Percentiles rank a stretch among this genome's conserved stretches.
Conservation (phyloP, 2,888 invertebrate genomes). For the Troides aeacus region DNA sequence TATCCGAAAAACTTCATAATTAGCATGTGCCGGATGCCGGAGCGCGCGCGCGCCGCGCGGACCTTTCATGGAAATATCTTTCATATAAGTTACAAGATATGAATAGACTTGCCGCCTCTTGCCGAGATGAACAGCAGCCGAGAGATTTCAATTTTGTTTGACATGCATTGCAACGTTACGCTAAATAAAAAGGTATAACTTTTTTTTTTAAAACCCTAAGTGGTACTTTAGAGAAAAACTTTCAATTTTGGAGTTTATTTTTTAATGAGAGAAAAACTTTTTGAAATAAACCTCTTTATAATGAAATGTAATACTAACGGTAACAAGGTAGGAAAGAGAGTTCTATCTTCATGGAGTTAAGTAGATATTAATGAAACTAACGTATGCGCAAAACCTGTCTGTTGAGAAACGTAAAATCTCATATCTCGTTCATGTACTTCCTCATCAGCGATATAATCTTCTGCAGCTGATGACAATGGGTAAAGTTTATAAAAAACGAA, state of each 20-base stretch:
- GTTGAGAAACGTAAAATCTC: no score
- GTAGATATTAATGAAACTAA: no score
- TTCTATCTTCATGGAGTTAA: no score
- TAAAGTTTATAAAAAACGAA: no score
- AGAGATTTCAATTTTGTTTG: background rate
- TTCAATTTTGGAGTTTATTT: background rate
- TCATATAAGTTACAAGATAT: slow-evolving; percentile 2
- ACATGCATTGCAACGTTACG: background rate
- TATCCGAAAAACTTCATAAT: slow-evolving; percentile 9
- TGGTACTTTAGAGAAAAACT: background rate
- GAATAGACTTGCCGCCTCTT: slow-evolving; percentile 3
- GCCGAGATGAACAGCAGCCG: background rate
- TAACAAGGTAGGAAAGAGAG: background rate
- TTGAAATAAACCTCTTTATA: background rate
- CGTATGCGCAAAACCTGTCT: no score
- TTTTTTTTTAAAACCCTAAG: background rate
- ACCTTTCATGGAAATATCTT: slow-evolving; percentile 5
- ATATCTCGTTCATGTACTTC: no score
- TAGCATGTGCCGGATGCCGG: background rate
- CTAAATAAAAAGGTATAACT: background rate
- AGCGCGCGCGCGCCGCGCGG: background rate
- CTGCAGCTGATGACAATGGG: no score
- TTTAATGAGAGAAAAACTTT: background rate
- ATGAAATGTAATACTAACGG: background rate
- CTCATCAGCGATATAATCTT: no score